Percentiles rank a stretch among this genome's conserved stretches.
These are phyloP conservation scores for Pseudochromis fuscus DNA, from an alignment of 2,797 vertebrate genomes.

Conservation along the genomic window DNA sequence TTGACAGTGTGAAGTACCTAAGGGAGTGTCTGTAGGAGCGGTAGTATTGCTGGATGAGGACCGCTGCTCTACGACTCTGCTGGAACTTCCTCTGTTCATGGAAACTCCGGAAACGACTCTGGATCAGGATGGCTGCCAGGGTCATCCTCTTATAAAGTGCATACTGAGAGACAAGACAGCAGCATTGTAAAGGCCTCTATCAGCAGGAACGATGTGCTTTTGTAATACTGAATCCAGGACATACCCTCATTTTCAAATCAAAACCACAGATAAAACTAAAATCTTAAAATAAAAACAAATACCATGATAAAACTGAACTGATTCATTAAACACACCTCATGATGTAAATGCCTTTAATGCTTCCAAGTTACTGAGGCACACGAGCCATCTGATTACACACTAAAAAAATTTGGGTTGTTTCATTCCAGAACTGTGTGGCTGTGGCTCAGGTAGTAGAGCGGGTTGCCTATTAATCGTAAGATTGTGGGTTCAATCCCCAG, in stretches of 20 bases:
- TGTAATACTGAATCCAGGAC: background rate
- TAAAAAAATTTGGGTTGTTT: too few species aligned
- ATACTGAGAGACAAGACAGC: slow-evolving; percentile 87
- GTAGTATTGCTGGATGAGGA: slow-evolving; percentile 99
- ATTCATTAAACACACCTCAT: too few species aligned
- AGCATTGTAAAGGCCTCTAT: background rate
- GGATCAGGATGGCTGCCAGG: slow-evolving; percentile 99
- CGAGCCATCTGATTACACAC: too few species aligned
- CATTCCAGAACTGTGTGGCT: too few species aligned
- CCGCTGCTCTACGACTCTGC: slow-evolving; percentile 96
- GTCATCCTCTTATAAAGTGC: slow-evolving; percentile 99
- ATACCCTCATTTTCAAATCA: background rate
- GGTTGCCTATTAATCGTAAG: too few species aligned
- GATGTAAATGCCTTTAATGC: too few species aligned
- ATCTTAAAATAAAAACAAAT: background rate
- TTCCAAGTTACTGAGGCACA: too few species aligned
- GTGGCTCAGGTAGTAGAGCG: too few species aligned
- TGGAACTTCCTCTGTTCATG: slow-evolving; percentile 98
- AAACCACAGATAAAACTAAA: background rate
- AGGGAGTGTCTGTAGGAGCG: slow-evolving; percentile 97
- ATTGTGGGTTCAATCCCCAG: too few species aligned
- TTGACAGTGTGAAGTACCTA: slow-evolving; percentile 71
- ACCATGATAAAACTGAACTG: too few species aligned
- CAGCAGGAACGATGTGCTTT: background rate
- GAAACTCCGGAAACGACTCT: slow-evolving; percentile 99